Percentiles rank a stretch among this genome's conserved stretches.
These are phyloP conservation scores for Chironomus tepperi DNA, from an alignment of 1,140 invertebrate genomes.

Conservation along the genomic window DNA sequence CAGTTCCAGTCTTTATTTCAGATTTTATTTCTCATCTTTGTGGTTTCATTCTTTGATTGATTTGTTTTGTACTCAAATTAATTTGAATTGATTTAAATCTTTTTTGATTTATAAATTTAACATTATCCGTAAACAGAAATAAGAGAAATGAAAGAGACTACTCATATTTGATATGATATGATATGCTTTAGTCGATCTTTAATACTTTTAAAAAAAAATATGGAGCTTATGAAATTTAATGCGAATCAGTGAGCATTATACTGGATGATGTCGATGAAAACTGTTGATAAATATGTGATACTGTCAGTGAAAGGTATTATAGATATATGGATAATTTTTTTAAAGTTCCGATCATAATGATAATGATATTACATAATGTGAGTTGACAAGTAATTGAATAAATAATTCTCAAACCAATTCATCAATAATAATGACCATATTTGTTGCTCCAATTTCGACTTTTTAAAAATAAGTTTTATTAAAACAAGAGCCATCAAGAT, in stretches of 20 bases:
- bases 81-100: conserved; percentile 15
- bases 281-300: no score
- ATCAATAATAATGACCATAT: neutral
- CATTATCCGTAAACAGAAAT: neutral
- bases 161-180: no score
- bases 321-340: no score
- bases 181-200: no score
- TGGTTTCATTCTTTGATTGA: neutral
- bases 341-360: neutral
- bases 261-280: neutral
- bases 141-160: neutral
- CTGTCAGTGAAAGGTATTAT: no score
- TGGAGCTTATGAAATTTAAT: neutral
- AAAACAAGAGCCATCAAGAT: no score
- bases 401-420: neutral
- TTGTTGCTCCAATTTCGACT: neutral
- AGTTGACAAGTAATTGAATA: conserved; percentile 14
- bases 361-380: neutral
- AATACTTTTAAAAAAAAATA: neutral
- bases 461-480: no score
- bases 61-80: conserved; percentile 14
- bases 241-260: neutral
- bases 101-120: neutral
- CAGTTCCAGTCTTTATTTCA: neutral
- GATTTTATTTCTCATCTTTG: no score